Evolutionary conservation across 2,888 invertebrate species (phyloP).

Genomic region (Pachliopta kotzebuea): DNA sequence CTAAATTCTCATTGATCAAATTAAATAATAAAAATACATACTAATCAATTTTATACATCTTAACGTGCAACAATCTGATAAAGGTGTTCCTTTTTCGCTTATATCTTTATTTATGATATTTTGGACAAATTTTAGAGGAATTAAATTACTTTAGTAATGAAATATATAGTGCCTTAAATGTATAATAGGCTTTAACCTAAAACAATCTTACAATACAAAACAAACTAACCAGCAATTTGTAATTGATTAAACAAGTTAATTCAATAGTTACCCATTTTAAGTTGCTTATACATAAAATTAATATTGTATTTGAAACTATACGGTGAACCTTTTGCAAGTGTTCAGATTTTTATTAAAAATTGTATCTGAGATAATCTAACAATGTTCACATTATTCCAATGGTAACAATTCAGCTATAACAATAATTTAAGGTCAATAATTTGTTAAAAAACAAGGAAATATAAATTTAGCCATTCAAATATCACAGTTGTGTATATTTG

Average conservation of each 20-base stretch:
- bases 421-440: background rate
- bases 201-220: constrained; percentile 7
- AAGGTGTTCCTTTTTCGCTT: background rate
- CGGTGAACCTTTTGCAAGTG: constrained; percentile 3
- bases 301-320: constrained; percentile 10
- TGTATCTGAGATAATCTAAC: constrained; percentile 13
- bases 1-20: background rate
- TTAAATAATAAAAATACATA: constrained; percentile 2
- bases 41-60: constrained; percentile 6
- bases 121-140: constrained; percentile 6
- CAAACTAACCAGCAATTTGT: constrained; percentile 4
- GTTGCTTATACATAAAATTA: constrained; percentile 15
- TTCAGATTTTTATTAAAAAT: background rate
- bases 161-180: constrained; percentile 4
- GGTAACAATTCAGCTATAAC: constrained; percentile 12
- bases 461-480: background rate
- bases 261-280: constrained; percentile 11
- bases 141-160: constrained; percentile 10
- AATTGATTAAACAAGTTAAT: constrained; percentile 3
- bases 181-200: constrained; percentile 10
- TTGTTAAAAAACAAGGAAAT: background rate
- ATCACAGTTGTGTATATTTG: too few species aligned
- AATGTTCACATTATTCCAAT: constrained; percentile 19
- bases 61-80: constrained; percentile 6
- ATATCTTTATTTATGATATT: constrained; percentile 2